Base-by-base conservation (phyloP, 2,888 invertebrate genomes). In the Mesopsocus fuscifrons region DNA sequence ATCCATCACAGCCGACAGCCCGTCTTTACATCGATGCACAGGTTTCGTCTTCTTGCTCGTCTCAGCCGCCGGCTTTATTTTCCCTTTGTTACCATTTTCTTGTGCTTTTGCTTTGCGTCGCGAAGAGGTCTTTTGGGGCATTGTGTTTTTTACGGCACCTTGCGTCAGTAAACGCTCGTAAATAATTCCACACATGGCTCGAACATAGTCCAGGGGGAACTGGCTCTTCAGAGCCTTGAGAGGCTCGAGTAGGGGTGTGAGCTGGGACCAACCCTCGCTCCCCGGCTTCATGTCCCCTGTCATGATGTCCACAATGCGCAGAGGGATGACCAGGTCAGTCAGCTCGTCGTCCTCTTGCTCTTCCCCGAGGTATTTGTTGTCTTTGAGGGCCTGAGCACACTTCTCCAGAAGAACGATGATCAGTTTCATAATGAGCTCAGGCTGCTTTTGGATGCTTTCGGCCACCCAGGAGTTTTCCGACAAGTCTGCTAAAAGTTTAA, bases 1-100 rank as follows among this genome's bases (percentile, higher is more conserved):
- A 41, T 67, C 59, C 43, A 84, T 55, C 1, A 80, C 81, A 52
- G 68, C 65, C 45, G 71, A 68, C 53, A 71, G 73, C 34, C 65
- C 60, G 41, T 67, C 62, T 46, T 57, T 53, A 17, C 49, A 48
- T 21, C 52, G 52, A 9, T 50, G 43, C 42, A 52, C 47, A 5
- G 50, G 26, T 17, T 41, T 41, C 15, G 3, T 15, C 23, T 21
- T 22, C 11, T 26, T 26, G 26, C 26, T 26, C 26, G 26, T 11
- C 26, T 26, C 26, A 11, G 26, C 26, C 26, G 11, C 26, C 26
- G 26, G 8, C 6, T 26, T 11, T n/a, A n/a, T n/a, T n/a, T n/a
- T n/a, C n/a, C n/a, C n/a, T n/a, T n/a, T n/a, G 11, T 26, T 26
- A 11, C 26, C 26, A 26, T 11, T 26, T 26, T 11, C 26, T 11